Conservation (phyloP, 2,888 invertebrate species). For the Fragum sueziense region DNA sequence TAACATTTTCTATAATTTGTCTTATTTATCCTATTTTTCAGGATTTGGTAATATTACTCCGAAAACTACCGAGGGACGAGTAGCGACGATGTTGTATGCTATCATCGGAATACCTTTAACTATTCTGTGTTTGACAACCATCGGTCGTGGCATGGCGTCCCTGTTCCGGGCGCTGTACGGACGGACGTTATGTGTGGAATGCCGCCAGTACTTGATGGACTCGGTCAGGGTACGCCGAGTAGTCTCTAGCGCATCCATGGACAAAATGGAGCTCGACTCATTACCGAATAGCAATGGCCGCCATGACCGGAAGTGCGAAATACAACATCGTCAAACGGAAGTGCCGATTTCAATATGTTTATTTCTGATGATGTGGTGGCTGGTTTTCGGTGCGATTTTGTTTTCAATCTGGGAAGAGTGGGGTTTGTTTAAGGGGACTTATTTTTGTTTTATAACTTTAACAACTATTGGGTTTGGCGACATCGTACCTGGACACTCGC, state of each 20-base stretch:
- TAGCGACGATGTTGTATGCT: conserved; percentile 75
- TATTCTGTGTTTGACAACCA: conserved; percentile 95
- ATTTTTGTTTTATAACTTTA: conserved; percentile 83
- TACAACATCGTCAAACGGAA: conserved; percentile 40
- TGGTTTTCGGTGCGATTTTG: conserved; percentile 94
- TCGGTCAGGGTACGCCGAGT: conserved; percentile 17
- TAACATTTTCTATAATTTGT: no score
- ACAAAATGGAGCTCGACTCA: conserved; percentile 45
- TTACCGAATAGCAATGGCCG: conserved; percentile 6
- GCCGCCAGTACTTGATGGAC: conserved; percentile 46
- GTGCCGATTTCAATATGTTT: conserved; percentile 95
- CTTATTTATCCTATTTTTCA: no score
- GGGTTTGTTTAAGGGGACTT: conserved; percentile 92
- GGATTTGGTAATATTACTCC: conserved; percentile 77
- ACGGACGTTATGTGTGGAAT: conserved; percentile 51
- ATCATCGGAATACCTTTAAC: conserved; percentile 77
- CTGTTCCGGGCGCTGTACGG: conserved; percentile 91
- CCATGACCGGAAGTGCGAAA: conserved; percentile 7
- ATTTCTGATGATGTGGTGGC: conserved; percentile 93
- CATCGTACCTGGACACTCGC: conserved; percentile 79
- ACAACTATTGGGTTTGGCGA: conserved; percentile 83
- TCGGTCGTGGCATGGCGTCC: conserved; percentile 95
- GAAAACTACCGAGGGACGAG: conserved; percentile 70
- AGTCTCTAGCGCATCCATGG: conserved; percentile 13
- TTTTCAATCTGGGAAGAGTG: conserved; percentile 98